Evolutionary conservation across 2,113 vertebrate species (phyloP).

Genomic region (Hemicordylus capensis): DNA sequence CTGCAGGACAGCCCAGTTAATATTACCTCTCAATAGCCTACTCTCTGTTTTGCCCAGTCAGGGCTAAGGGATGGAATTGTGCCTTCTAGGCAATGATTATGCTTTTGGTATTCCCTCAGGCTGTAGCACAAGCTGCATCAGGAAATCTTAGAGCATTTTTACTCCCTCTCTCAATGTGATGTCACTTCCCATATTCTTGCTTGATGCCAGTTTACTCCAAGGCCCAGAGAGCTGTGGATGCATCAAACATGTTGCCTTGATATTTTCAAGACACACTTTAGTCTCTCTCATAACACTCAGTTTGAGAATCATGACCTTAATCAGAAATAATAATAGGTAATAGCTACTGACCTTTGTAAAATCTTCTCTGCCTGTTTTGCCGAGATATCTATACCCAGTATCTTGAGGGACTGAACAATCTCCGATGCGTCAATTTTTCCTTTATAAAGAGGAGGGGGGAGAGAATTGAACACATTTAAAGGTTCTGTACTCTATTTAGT

Average conservation of each 20-base stretch:
- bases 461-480: slow-evolving; percentile 8
- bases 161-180: not conserved
- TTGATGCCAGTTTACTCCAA: not conserved
- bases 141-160: not conserved
- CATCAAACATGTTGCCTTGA: not conserved
- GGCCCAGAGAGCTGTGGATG: not conserved
- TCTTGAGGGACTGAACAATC: slow-evolving; percentile 88
- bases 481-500: too few species aligned
- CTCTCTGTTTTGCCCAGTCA: not conserved
- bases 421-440: slow-evolving; percentile 91
- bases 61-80: not conserved
- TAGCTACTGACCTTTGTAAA: slow-evolving; percentile 83
- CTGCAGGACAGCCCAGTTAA: not conserved
- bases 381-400: slow-evolving; percentile 85
- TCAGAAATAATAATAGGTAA: slow-evolving; percentile 12
- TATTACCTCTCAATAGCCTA: not conserved
- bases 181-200: not conserved
- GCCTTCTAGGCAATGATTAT: not conserved
- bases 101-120: not conserved
- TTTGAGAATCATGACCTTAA: not conserved
- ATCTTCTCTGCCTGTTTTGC: slow-evolving; percentile 85
- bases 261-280: not conserved
- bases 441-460: slow-evolving; percentile 68
- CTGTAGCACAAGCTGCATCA: not conserved
- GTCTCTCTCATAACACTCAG: not conserved